Conservation (phyloP, 2,113 vertebrate genomes). For the Nothobranchius furzeri region DNA sequence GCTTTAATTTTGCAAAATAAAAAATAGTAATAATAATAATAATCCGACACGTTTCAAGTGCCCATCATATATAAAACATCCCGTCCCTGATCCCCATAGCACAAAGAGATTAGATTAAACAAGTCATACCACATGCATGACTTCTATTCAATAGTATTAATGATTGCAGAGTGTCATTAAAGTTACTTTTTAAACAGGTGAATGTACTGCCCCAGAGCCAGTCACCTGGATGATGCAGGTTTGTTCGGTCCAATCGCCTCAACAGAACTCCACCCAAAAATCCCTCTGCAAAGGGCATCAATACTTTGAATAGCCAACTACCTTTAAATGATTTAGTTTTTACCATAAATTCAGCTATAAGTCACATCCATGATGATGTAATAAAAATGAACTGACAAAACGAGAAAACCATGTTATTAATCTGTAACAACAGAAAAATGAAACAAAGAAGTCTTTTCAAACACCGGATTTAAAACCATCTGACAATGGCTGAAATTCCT, state of each 20-base stretch:
- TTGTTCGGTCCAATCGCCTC: slow-evolving; percentile 17
- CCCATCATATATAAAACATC: slow-evolving; percentile 36
- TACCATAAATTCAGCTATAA: slow-evolving; percentile 31
- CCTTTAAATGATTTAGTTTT: slow-evolving; percentile 29
- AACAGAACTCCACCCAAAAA: slow-evolving; percentile 9
- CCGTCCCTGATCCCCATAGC: slow-evolving; percentile 34
- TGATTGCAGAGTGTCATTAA: slow-evolving; percentile 42
- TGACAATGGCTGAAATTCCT: slow-evolving; percentile 76
- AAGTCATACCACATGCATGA: slow-evolving; percentile 37
- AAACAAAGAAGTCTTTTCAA: slow-evolving; percentile 36
- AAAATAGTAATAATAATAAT: slow-evolving; percentile 2
- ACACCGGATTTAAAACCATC: slow-evolving; percentile 60
- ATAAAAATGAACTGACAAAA: slow-evolving; percentile 34
- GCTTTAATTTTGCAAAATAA: slow-evolving; percentile 32
- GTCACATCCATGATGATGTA: slow-evolving; percentile 20
- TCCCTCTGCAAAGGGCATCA: slow-evolving; percentile 66
- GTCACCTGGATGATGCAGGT: slow-evolving; percentile 18
- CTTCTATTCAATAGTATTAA: slow-evolving; percentile 47
- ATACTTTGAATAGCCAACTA: slow-evolving; percentile 68
- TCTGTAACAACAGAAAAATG: slow-evolving; percentile 34
- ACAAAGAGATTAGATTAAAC: slow-evolving; percentile 42
- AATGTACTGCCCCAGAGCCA: slow-evolving; percentile 15
- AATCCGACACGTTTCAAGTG: slow-evolving; percentile 45
- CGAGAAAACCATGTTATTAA: slow-evolving; percentile 27
- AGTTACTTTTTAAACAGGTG: slow-evolving; percentile 12